phyloP scores from a whole-genome alignment of 2,888 invertebrate genomes.

The Polyommatus iphigenia region DNA sequence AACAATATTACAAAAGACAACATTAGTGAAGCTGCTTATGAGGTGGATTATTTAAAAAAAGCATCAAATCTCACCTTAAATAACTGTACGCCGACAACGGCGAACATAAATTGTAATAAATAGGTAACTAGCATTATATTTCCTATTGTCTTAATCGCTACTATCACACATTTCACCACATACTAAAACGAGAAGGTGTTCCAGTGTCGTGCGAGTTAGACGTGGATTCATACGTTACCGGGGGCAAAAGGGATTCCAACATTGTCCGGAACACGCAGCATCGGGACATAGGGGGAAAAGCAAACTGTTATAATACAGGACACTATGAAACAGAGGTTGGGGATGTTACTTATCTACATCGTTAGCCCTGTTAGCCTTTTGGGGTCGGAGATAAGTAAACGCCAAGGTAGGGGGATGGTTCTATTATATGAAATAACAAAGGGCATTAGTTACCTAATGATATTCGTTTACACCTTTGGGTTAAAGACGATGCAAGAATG shows the following conservation, averaged over 20 bases:
- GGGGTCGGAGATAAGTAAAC: conserved; percentile 52
- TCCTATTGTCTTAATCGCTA: conserved; percentile 99
- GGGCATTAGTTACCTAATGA: conserved; percentile 55
- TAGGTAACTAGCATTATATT: conserved; percentile 99
- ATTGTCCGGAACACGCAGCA: conserved; percentile 64
- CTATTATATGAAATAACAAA: conserved; percentile 51
- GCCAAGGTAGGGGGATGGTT: conserved; percentile 77
- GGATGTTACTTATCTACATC: conserved; percentile 18
- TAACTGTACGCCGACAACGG: conserved; percentile 99
- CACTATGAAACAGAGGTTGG: conserved; percentile 37
- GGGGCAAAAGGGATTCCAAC: conserved; percentile 55
- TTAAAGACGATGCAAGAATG: conserved; percentile 37
- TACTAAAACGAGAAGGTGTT: conserved; percentile 82
- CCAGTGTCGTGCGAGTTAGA: conserved; percentile 59
- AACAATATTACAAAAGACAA: neutral
- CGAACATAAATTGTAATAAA: conserved; percentile 99
- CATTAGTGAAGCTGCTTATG: neutral
- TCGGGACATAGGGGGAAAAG: conserved; percentile 76
- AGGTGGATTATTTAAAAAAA: neutral
- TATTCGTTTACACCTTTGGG: conserved; percentile 74
- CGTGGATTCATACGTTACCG: conserved; percentile 69
- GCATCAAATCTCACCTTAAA: conserved; percentile 91
- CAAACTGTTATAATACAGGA: conserved; percentile 65
- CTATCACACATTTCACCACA: conserved; percentile 99
- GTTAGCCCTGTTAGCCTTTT: conserved; percentile 36